Evolutionary conservation across 2,888 invertebrate genomes (phyloP).

Genomic region (Macrosiphum euphorbiae): DNA sequence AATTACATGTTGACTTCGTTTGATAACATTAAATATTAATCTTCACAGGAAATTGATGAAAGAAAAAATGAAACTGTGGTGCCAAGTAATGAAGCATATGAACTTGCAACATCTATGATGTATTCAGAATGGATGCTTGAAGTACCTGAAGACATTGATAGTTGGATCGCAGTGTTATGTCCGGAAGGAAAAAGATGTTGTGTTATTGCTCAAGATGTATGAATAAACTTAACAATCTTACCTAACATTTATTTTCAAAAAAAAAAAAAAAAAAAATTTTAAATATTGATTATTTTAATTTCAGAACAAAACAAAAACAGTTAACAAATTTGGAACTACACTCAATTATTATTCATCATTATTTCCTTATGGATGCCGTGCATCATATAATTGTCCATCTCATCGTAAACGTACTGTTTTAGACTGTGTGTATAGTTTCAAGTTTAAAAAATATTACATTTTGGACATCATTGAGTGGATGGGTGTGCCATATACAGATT

Average conservation of each 20-base stretch:
- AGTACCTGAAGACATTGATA: constrained; percentile 81
- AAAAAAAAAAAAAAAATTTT: not conserved
- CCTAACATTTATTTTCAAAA: not conserved
- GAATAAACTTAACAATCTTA: constrained; percentile 27
- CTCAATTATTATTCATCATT: constrained; percentile 75
- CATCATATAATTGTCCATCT: constrained; percentile 67
- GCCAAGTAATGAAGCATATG: constrained; percentile 39
- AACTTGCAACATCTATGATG: constrained; percentile 75
- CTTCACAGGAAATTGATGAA: constrained; percentile 27
- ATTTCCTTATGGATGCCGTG: constrained; percentile 81
- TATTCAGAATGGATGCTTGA: constrained; percentile 94
- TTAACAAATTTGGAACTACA: constrained; percentile 77
- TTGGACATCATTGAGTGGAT: constrained; percentile 90
- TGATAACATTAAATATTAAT: not conserved
- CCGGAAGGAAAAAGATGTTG: constrained; percentile 87
- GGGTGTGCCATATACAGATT: constrained; percentile 63
- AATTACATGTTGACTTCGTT: not conserved
- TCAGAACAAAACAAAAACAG: constrained; percentile 80
- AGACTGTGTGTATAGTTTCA: constrained; percentile 84
- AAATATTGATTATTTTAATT: constrained; percentile 66
- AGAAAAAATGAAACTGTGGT: not conserved
- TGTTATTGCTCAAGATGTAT: constrained; percentile 81
- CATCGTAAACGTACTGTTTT: constrained; percentile 77
- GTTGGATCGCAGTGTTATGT: constrained; percentile 83
- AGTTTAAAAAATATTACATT: constrained; percentile 78